These are phyloP conservation scores for Anodontia alba DNA, from an alignment of 2,888 invertebrate species.

Conservation along the genomic window DNA sequence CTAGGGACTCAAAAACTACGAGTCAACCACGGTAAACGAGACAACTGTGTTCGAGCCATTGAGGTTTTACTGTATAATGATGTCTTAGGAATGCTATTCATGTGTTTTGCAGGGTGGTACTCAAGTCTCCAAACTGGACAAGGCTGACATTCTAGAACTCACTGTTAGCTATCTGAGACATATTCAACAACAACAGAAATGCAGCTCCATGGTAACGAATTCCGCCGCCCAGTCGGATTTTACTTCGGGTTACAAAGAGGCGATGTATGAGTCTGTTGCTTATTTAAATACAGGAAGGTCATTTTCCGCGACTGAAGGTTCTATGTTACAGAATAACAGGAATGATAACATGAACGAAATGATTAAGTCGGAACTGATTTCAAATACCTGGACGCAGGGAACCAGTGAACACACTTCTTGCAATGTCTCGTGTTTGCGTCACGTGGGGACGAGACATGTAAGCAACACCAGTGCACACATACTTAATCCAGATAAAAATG, in stretches of 20 bases:
- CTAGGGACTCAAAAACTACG: too few relatives aligned
- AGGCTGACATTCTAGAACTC: constrained; percentile 62
- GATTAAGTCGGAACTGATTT: background rate
- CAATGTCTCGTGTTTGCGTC: too few relatives aligned
- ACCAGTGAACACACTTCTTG: too few relatives aligned
- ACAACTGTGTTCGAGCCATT: too few relatives aligned
- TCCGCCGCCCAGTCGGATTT: background rate
- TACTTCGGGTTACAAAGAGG: constrained; percentile 2
- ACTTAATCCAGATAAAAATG: too few relatives aligned
- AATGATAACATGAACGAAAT: background rate
- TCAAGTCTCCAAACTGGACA: constrained; percentile 61
- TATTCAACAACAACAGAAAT: constrained; percentile 45
- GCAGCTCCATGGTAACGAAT: background rate
- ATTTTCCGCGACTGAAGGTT: background rate
- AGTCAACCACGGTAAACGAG: too few relatives aligned
- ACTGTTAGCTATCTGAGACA: constrained; percentile 59
- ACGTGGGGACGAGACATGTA: too few relatives aligned
- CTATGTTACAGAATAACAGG: background rate
- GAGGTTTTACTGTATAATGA: too few relatives aligned
- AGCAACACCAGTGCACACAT: too few relatives aligned
- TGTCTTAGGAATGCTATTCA: too few relatives aligned
- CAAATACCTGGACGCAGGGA: background rate
- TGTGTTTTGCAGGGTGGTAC: constrained; percentile 48
- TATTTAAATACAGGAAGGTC: background rate
- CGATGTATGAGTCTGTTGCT: background rate